Evolutionary conservation across 2,113 vertebrate genomes (phyloP).

Genomic region (Anoplopoma fimbria): DNA sequence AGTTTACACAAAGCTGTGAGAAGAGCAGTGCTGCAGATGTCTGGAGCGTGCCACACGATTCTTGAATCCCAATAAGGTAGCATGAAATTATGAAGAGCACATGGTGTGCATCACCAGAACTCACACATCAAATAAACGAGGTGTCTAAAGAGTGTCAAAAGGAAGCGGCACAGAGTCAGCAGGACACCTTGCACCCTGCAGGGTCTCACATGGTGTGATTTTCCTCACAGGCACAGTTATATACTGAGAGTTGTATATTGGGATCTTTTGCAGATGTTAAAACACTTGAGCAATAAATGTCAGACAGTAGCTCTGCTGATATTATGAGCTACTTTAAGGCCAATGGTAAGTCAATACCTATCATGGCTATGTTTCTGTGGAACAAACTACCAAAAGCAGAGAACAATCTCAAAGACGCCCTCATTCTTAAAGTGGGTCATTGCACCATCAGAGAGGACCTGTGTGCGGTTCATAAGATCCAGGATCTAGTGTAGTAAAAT

Average conservation of each 20-base stretch:
- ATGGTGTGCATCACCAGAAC: constrained; percentile 30
- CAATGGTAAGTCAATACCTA: constrained; percentile 32
- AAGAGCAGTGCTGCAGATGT: constrained; percentile 18
- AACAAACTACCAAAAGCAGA: constrained; percentile 21
- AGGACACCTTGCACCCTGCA: constrained; percentile 32
- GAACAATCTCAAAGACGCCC: background rate
- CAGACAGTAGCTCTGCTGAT: constrained; percentile 11
- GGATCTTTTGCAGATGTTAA: constrained; percentile 41
- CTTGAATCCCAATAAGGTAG: constrained; percentile 10
- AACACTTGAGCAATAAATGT: constrained; percentile 33
- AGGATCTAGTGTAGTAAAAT: constrained; percentile 2
- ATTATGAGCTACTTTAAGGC: background rate
- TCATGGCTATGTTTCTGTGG: constrained; percentile 18
- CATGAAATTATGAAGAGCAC: constrained; percentile 26
- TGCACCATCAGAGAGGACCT: constrained; percentile 5
- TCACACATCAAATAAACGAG: constrained; percentile 39
- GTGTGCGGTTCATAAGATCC: background rate
- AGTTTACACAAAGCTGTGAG: background rate
- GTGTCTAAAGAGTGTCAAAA: constrained; percentile 23
- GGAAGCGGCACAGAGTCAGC: constrained; percentile 23
- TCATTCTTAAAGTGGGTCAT: constrained; percentile 28
- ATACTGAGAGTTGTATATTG: constrained; percentile 21
- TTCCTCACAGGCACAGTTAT: background rate
- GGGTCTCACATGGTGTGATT: constrained; percentile 26
- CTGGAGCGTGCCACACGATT: constrained; percentile 10